A percentile compares a stretch with the other conserved stretches of the same genome.
Conservation (phyloP, 2,113 vertebrate species). For the Etia nguti region DNA sequence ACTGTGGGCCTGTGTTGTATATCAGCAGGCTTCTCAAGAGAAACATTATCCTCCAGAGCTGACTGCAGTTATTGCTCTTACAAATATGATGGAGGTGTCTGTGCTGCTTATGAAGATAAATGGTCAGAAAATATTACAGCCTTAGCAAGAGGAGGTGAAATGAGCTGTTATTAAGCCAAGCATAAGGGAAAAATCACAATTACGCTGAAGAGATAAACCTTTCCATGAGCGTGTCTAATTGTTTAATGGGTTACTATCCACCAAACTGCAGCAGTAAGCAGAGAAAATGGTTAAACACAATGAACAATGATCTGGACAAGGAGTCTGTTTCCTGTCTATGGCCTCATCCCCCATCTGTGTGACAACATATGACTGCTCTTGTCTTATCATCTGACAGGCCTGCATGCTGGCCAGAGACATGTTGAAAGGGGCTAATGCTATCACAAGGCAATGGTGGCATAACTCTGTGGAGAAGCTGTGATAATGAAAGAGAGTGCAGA, state of each 20-base stretch:
- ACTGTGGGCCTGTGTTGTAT: background rate
- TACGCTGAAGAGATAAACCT: background rate
- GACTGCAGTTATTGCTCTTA: background rate
- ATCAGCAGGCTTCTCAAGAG: background rate
- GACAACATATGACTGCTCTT: constrained; percentile 59
- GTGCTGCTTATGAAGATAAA: background rate
- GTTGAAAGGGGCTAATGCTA: background rate
- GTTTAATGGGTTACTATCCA: constrained; percentile 7
- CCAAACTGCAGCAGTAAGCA: constrained; percentile 54
- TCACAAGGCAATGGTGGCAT: background rate
- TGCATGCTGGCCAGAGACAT: constrained; percentile 26
- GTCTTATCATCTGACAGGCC: constrained; percentile 63
- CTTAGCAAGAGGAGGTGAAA: background rate
- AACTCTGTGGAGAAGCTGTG: background rate
- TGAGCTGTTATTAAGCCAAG: background rate
- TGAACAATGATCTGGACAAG: constrained; percentile 49
- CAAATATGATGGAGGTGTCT: background rate
- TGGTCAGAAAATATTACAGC: background rate
- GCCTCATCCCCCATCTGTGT: constrained; percentile 19
- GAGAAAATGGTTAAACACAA: constrained; percentile 37
- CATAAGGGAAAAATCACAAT: background rate
- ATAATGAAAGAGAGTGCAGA: background rate
- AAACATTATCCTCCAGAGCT: background rate
- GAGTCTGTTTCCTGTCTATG: constrained; percentile 55
- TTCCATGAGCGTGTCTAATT: constrained; percentile 13